Base-by-base conservation (phyloP, 2,888 invertebrate species). In the Volucella inanis region DNA sequence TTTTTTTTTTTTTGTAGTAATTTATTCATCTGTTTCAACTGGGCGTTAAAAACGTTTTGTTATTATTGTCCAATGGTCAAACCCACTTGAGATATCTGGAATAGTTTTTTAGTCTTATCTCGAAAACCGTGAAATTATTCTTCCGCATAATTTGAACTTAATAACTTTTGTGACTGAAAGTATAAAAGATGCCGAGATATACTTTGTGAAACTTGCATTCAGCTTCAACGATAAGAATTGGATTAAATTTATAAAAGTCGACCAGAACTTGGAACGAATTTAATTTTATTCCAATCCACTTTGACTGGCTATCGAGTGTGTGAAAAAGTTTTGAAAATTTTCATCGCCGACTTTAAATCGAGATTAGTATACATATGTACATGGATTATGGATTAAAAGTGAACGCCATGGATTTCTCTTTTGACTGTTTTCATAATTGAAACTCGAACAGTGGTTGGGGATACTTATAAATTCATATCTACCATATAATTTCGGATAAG, bases 31-130 rank as follows among this genome's bases (percentile, higher is more conserved):
- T 50, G 39, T 68, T 61, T 52, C 78, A 74, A 78, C 74, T 83
- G 78, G 83, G 83, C 83, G 83, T 83, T 74, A 68, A 79, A 78
- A 83, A 83, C 74, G 83, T 83, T 83, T 83, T 83, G 83, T 83
- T 83, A 74, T 83, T 83, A 83, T 83, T 78, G 83, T 83, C 47
- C 31, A 62, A 78, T 78, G 62, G 78, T 62, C 72, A 68, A 78
- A 72, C 72, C 77, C 82, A 79, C 72, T 65, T 72, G 43, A 57
- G 54, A 22, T 64, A 31, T 70, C 31, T 81, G 41, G 77, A 72
- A 82, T 77, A 77, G 67, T 77, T 72, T 68, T 18, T 61, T 77
- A 43, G 65, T 45, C 22, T 49, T 47, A 15, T 64, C 14, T 47
- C 43, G 38, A 49, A 15, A 67, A 55, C 78, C 78, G 67, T 72